Evolutionary conservation across 2,888 invertebrate species (phyloP).

Genomic region (Acanthosoma haemorrhoidale): DNA sequence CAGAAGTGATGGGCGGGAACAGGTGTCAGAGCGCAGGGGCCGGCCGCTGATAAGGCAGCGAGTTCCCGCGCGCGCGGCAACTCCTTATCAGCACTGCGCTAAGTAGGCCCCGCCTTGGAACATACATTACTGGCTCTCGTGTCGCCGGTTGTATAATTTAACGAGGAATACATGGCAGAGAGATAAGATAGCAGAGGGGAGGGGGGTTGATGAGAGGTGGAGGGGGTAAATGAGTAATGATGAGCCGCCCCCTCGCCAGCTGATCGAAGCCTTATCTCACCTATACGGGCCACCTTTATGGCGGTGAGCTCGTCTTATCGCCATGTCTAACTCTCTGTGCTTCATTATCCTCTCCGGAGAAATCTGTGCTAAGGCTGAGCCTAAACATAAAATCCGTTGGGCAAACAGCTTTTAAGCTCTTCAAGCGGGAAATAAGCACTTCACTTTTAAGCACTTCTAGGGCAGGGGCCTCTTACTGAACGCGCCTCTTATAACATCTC

Average conservation of each 20-base stretch:
- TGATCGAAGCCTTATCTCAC: constrained; percentile 13
- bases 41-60: neutral
- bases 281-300: constrained; percentile 22
- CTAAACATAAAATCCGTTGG: too few relatives aligned
- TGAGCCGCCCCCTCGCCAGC: constrained; percentile 14
- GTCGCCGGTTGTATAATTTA: constrained; percentile 34
- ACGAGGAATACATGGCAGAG: constrained; percentile 37
- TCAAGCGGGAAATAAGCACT: too few relatives aligned
- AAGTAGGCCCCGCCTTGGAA: constrained; percentile 23
- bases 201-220: constrained; percentile 11
- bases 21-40: neutral
- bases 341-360: constrained; percentile 16
- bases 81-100: constrained; percentile 22
- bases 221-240: constrained; percentile 33
- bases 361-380: too few relatives aligned
- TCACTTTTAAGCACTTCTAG: too few relatives aligned
- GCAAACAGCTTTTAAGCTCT: too few relatives aligned
- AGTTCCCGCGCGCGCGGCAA: constrained; percentile 10
- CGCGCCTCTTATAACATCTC: too few relatives aligned
- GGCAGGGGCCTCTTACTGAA: too few relatives aligned
- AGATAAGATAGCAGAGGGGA: constrained; percentile 34
- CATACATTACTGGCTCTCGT: constrained; percentile 27
- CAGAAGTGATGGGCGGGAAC: neutral
- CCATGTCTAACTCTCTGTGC: too few relatives aligned
- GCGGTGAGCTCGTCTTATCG: neutral